These are phyloP conservation scores for Stichodactyla mertensii DNA, from an alignment of 64 coral and sea anemone species.

Conservation along the genomic window DNA sequence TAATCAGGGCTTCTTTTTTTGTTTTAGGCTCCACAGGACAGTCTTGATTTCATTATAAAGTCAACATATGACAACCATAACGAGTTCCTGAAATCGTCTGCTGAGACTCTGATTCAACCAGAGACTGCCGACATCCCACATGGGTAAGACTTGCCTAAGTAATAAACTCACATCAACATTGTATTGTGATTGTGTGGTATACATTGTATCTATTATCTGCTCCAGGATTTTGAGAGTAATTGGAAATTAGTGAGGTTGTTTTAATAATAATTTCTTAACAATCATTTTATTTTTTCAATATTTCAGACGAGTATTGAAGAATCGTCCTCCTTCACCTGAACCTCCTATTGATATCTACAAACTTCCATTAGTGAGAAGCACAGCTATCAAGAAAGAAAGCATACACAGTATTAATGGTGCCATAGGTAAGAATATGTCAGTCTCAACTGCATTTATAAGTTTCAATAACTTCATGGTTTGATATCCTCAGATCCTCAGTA, in stretches of 20 bases:
- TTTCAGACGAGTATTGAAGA: slow-evolving; percentile 83
- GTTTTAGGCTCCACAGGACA: slow-evolving; percentile 84
- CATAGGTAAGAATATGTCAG: slow-evolving; percentile 44
- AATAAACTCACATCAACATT: no score
- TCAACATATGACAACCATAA: slow-evolving; percentile 92
- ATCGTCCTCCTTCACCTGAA: slow-evolving; percentile 73
- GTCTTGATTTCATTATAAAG: slow-evolving; percentile 98
- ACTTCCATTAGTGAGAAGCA: slow-evolving; percentile 65
- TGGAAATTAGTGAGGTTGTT: no score
- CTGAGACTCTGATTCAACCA: slow-evolving; percentile 83
- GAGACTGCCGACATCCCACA: slow-evolving; percentile 66
- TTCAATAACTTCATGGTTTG: no score
- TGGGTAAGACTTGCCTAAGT: slow-evolving; percentile 43
- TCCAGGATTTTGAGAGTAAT: no score
- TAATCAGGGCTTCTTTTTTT: not conserved
- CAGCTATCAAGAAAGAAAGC: slow-evolving; percentile 70
- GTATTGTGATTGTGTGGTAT: no score
- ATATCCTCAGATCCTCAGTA: no score
- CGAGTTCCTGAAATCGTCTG: slow-evolving; percentile 80
- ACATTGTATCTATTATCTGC: not conserved
- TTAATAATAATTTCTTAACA: not conserved
- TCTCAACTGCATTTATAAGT: no score
- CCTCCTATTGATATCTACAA: slow-evolving; percentile 81
- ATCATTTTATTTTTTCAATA: not conserved
- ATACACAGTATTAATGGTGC: slow-evolving; percentile 91